Conservation (phyloP, 2,888 invertebrate genomes). For the Corbicula japonica region DNA sequence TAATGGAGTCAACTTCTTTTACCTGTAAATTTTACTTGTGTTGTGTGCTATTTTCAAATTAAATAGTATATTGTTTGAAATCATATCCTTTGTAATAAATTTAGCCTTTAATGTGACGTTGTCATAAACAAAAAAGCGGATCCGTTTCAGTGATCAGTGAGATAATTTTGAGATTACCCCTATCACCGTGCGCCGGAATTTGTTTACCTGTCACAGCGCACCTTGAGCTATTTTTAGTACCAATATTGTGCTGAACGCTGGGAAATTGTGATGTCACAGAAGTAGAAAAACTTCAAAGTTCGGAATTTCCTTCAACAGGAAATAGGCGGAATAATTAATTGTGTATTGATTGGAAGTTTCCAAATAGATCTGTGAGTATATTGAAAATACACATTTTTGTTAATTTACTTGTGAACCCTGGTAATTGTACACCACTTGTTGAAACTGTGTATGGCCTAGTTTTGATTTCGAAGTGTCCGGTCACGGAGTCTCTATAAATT, state of each 20-base stretch:
- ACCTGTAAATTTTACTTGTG: slow-evolving; percentile 5
- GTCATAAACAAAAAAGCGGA: not conserved
- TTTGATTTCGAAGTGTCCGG: slow-evolving; percentile 25
- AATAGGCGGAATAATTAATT: slow-evolving; percentile 17
- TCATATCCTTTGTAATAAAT: not conserved
- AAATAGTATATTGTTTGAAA: not conserved
- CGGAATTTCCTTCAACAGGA: slow-evolving; percentile 56
- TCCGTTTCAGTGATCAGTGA: not conserved
- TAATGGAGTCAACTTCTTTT: not conserved
- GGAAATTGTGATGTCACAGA: slow-evolving; percentile 61
- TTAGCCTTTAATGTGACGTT: not conserved
- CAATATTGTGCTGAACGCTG: slow-evolving; percentile 45
- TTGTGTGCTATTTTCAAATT: not conserved
- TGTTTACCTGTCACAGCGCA: slow-evolving; percentile 62
- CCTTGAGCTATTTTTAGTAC: slow-evolving; percentile 66
- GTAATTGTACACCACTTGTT: not conserved
- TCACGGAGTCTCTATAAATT: too few species aligned
- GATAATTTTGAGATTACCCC: slow-evolving; percentile 39
- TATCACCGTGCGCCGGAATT: slow-evolving; percentile 36
- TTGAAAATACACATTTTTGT: too few species aligned
- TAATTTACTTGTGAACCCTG: too few species aligned
- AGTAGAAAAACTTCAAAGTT: slow-evolving; percentile 16
- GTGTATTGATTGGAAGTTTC: slow-evolving; percentile 2
- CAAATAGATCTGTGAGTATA: not conserved
- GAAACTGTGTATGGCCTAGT: slow-evolving; percentile 29